Base-by-base conservation (phyloP, 1,140 invertebrate species). In the Drosophila repleta region DNA sequence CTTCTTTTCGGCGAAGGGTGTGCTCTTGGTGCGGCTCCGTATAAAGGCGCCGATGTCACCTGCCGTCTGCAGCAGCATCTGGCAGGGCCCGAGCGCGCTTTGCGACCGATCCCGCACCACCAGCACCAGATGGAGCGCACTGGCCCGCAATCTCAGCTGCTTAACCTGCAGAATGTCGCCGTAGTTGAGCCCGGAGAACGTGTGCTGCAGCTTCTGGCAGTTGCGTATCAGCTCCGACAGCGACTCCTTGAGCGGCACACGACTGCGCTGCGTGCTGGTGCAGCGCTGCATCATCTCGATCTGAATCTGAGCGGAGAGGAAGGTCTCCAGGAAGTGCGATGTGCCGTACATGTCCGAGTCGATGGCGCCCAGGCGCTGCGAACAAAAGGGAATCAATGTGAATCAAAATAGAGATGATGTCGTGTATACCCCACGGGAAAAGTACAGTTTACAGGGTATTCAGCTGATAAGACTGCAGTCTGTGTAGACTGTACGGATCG, bases 251-350 rank as follows among this genome's bases (percentile, higher is more conserved):
- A 92, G 64, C 0, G 91, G 91, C 0, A 90, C 53, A 32, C 91
- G 74, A 64, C 79, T 91, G 1, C 83, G 62, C 17, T 90, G 89
- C 5, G 83, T 81, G 37, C 69, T 78, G 2, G 89, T 64, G 60
- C 87, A 90, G 0, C 70, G 85, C 76, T 92, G 91, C 64, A 92
- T 76, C 48, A 92, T 92, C 51, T 91, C 89, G 52, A 93, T 91
- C 49, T 94, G 92, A 13, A 95, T 90, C 79, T 95, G 95, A 39
- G 93, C 93, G 35, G 94, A 94, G 57, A 98, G 95, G 76, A 97
- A 98, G 20, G 97, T 92, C 29, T 96, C 95, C 35, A 96, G 95
- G 92, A 98, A 98, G 87, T 96, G 95, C 0, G 97, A 97, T 1
- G 96, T 95, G 2, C 97, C 96, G 52, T 96, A 95, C 83, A 97